Evolutionary conservation across 2,888 invertebrate genomes (phyloP), one percentile per base, ranked within the genome.

Genomic region (Crematogaster levior): DNA sequence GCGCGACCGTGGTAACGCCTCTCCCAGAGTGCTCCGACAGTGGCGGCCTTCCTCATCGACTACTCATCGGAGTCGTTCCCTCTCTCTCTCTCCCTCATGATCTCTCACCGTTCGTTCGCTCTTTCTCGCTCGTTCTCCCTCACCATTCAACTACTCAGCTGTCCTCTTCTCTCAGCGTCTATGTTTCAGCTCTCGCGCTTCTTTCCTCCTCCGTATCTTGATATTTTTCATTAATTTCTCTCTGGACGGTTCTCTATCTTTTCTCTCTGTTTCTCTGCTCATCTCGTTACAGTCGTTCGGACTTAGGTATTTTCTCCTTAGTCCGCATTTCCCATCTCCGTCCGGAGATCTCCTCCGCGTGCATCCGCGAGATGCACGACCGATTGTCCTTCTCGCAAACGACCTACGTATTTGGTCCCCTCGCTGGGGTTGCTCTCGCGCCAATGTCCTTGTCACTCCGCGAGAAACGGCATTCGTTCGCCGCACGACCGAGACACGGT

Each of bases 1-100:
- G 82, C 77, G 74, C 77, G 87, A 75, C 46, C 60, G 34, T 73
- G 88, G 91, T 89, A 89, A 90, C 92, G 92, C 91, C 91, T 90
- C 89, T 91, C 73, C 37, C 73, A 65, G 86, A 86, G 90, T 89
- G 82, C 87, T 86, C 88, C 90, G 89, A 85, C 86, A 86, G 84
- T 81, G 83, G 89, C 87, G 51, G 89, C 86, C 86, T 89, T 89
- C 88, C 89, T 85, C 86, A 83, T 86, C 86, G 86, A 85, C 86
- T 79, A 79, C 86, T 90, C 89, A 85, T 87, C 90, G 87, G 63
- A 70, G 70, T 58, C 48, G 72, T 68, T 79, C 83, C n/a, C n/a
- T n/a, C n/a, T n/a, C 85, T 77, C 74, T 85, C 60, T 72, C 21
- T 51, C 73, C 60, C 51, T 65, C 48, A 58, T 74, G 21, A 1